Conservation (phyloP, 37 sponge, comb jelly and placozoan species). For the Chondrosia reniformis region DNA sequence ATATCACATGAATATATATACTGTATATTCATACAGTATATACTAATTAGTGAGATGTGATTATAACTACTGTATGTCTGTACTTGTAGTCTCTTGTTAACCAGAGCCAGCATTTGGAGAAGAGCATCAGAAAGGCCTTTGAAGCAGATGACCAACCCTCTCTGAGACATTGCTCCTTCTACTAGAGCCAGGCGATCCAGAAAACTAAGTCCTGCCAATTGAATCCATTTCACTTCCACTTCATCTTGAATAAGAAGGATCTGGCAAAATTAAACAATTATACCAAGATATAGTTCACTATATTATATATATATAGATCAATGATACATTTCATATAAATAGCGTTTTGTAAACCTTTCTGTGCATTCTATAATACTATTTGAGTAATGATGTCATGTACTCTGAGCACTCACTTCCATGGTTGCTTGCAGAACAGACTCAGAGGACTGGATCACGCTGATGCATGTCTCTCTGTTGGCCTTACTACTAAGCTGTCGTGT, state of each 20-base stretch:
- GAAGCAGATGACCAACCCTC: slow-evolving; percentile 79
- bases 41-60: too few relatives aligned
- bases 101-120: slow-evolving; percentile 41
- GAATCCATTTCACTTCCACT: slow-evolving; percentile 60
- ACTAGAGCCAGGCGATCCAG: slow-evolving; percentile 67
- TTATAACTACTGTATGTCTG: too few relatives aligned
- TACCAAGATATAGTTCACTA: not conserved
- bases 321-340: too few relatives aligned
- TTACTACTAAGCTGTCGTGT: slow-evolving; percentile 18
- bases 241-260: slow-evolving; percentile 70
- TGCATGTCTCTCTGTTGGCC: not conserved
- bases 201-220: slow-evolving; percentile 42
- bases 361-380: too few relatives aligned
- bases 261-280: slow-evolving; percentile 7
- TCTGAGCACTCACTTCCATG: slow-evolving; percentile 55
- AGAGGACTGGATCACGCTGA: slow-evolving; percentile 28
- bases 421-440: slow-evolving; percentile 56
- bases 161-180: slow-evolving; percentile 74
- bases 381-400: too few relatives aligned
- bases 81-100: slow-evolving; percentile 68
- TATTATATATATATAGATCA: not conserved
- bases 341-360: too few relatives aligned
- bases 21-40: too few relatives aligned
- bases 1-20: too few relatives aligned
- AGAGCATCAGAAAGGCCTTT: slow-evolving; percentile 82